Percentiles rank a stretch among this genome's conserved stretches.
Evolutionary conservation across 2,888 invertebrate genomes (phyloP).

Genomic region (Apoderus coryli): DNA sequence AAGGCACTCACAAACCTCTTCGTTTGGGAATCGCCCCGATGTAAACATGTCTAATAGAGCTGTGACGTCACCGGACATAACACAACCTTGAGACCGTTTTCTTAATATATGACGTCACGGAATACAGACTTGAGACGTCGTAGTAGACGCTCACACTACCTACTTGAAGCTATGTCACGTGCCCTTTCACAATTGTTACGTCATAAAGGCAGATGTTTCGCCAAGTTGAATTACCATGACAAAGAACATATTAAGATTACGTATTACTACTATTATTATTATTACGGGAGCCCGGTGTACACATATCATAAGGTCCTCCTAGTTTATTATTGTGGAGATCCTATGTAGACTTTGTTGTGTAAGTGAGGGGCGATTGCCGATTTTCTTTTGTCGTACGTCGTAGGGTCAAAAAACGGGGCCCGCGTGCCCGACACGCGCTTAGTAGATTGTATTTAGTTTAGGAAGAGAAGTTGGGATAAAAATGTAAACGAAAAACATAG

Average conservation of each 20-base stretch:
- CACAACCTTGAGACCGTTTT: constrained; percentile 33
- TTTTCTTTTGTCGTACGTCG: constrained; percentile 30
- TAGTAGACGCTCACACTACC: too few species aligned
- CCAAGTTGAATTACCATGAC: constrained; percentile 29
- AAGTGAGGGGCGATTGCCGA: constrained; percentile 24
- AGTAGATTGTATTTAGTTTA: constrained; percentile 30
- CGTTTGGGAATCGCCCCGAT: too few species aligned
- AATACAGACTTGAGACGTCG: constrained; percentile 22
- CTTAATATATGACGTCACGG: constrained; percentile 26
- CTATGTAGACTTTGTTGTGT: constrained; percentile 17
- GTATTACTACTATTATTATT: too few species aligned
- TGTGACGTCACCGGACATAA: too few species aligned
- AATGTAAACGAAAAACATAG: constrained; percentile 27
- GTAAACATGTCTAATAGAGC: too few species aligned
- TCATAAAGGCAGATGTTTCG: constrained; percentile 30
- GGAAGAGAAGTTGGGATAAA: constrained; percentile 27
- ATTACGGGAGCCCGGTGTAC: constrained; percentile 31
- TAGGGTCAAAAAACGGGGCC: constrained; percentile 33
- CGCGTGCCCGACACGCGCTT: constrained; percentile 33
- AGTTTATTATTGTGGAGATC: constrained; percentile 16
- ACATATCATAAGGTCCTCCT: constrained; percentile 17
- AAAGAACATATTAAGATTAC: too few species aligned
- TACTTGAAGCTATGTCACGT: constrained; percentile 23
- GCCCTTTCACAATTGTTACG: too few species aligned
- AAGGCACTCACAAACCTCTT: too few species aligned